These are phyloP conservation scores for Pseudorasbora parva DNA, from an alignment of 2,113 vertebrate genomes.

Conservation along the genomic window DNA sequence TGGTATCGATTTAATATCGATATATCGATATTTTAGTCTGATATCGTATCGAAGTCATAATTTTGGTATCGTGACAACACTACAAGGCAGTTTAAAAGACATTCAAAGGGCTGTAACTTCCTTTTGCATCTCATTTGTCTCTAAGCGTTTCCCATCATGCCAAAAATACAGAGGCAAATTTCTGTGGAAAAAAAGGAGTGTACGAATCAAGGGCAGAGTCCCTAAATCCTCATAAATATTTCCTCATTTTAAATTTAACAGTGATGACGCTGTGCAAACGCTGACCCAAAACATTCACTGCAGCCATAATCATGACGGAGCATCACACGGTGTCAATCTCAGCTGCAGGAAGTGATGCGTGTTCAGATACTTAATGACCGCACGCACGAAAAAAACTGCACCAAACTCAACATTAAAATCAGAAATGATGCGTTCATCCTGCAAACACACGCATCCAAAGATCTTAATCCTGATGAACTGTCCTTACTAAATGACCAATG, in stretches of 20 bases:
- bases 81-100: no score
- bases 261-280: neutral
- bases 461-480: neutral
- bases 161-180: neutral
- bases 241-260: neutral
- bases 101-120: neutral
- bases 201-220: neutral
- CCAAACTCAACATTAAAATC: neutral
- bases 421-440: neutral
- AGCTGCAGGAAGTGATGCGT: slow-evolving; percentile 12
- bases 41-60: no score
- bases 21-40: no score
- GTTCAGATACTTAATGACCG: neutral
- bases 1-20: no score
- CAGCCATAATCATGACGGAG: neutral
- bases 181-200: neutral
- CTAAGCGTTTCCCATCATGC: neutral
- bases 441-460: neutral
- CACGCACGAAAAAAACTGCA: neutral
- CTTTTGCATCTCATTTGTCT: slow-evolving; percentile 23
- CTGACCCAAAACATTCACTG: no score
- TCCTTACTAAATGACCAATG: neutral
- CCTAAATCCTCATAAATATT: neutral
- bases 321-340: neutral
- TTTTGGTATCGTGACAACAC: no score